Conservation (phyloP, 2,888 invertebrate species). For the Epiblema foenella region DNA sequence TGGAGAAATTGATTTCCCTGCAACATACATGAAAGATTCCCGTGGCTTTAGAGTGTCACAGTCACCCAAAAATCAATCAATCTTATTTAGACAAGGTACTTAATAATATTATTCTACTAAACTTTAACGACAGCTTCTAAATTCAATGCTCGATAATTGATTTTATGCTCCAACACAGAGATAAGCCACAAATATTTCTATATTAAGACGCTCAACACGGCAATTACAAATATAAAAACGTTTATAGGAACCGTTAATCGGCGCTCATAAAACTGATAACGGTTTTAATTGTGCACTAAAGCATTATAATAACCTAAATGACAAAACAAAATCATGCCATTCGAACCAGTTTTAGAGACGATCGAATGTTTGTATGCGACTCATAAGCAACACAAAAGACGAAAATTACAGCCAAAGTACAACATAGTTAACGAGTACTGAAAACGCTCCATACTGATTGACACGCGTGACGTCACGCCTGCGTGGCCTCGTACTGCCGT, state of each 20-base stretch:
- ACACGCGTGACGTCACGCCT: no score
- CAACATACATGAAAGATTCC: background rate
- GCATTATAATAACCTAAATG: no score
- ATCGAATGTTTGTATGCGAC: no score
- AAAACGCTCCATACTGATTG: no score
- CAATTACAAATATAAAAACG: slow-evolving; percentile 52
- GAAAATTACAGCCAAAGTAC: no score
- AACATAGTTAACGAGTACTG: no score
- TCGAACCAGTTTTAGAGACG: no score
- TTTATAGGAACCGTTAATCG: slow-evolving; percentile 50
- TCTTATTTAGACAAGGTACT: background rate
- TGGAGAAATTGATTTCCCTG: background rate
- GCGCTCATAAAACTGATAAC: slow-evolving; percentile 55
- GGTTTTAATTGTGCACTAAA: slow-evolving; percentile 55
- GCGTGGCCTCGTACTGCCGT: no score
- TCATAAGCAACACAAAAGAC: no score
- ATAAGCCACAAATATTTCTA: slow-evolving; percentile 45
- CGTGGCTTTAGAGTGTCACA: background rate
- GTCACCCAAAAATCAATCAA: background rate
- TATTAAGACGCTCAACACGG: slow-evolving; percentile 48
- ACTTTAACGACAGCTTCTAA: slow-evolving; percentile 35
- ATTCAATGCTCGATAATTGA: slow-evolving; percentile 50
- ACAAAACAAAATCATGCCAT: no score
- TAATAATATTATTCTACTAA: background rate
- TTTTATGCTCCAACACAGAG: slow-evolving; percentile 49